Base-by-base conservation (phyloP, 2,113 vertebrate species). In the Solenodon paradoxus region DNA sequence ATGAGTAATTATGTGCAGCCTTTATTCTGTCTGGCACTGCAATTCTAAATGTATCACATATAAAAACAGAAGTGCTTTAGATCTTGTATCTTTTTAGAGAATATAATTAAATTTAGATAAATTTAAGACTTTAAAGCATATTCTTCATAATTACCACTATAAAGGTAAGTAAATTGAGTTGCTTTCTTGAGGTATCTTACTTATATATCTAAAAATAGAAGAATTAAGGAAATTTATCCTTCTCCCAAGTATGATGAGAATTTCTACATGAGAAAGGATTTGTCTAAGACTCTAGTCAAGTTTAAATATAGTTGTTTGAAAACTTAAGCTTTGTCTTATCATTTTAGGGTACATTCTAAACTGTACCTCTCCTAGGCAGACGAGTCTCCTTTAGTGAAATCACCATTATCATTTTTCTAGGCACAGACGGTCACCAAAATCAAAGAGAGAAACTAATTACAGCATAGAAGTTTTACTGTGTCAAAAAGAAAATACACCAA, bases 61-160 rank as follows among this genome's bases (percentile, higher is more conserved):
- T 66, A 11, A 96, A 95, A 94, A 80, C 40, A 51, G 88, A 90
- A 90, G 20, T 51, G 7, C 40, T 91, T 71, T 75, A 69, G n/a
- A 42, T 35, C 5, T 77, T 6, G 32, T 49, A 81, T 93, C 82
- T 93, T 53, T 83, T 88, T 84, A 49, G 47, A 71, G 22, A 69
- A 49, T 28, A 68, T 64, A 90, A 96, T 90, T 88, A 88, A 51
- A 64, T 94, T 96, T 93, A 84, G 10, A 87, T 96, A 92, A 90
- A 57, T 24, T 63, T 69, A 92, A 85, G 45, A 55, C 75, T 89
- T 96, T 63, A 95, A 92, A 91, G 47, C 12, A 61, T 78, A 68
- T 49, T 79, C 26, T 82, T 96, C 80, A 88, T 88, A 94, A 87
- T 88, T 90, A 88, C 64, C 47, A 57, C 59, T 68, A 42, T 38